Evolutionary conservation across 2,888 invertebrate genomes (phyloP).

Genomic region (Ormyrus pomaceus): DNA sequence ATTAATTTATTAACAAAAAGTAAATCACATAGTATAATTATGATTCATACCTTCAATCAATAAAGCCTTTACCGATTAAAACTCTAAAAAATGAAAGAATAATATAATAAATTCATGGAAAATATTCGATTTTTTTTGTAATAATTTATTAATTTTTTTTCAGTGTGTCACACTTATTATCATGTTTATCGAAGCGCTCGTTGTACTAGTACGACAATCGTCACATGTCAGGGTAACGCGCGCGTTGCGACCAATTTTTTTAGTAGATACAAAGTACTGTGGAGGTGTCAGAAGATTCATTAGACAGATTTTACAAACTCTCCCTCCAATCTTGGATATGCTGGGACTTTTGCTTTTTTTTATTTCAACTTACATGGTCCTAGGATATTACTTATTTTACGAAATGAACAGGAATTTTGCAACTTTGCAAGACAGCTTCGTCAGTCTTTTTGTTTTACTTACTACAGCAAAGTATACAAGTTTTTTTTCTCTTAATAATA

Average conservation of each 20-base stretch:
- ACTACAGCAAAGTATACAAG: slow-evolving; percentile 91
- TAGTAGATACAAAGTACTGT: slow-evolving; percentile 90
- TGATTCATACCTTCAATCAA: neutral
- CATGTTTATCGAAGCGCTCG: slow-evolving; percentile 89
- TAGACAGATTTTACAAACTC: slow-evolving; percentile 88
- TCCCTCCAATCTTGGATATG: slow-evolving; percentile 94
- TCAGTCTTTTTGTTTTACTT: slow-evolving; percentile 92
- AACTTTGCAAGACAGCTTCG: slow-evolving; percentile 88
- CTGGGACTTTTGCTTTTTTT: slow-evolving; percentile 89
- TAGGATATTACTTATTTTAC: slow-evolving; percentile 90
- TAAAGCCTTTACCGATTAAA: neutral
- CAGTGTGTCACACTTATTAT: slow-evolving; percentile 86
- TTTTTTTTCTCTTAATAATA: slow-evolving; percentile 23
- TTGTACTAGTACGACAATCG: slow-evolving; percentile 87
- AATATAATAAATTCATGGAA: neutral
- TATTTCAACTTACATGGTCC: slow-evolving; percentile 87
- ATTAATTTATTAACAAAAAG: too few species aligned
- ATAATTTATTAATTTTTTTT: neutral
- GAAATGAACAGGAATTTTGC: slow-evolving; percentile 87
- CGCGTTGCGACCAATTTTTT: slow-evolving; percentile 90
- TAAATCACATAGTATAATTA: neutral
- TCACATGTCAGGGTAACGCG: slow-evolving; percentile 92
- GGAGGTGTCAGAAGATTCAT: slow-evolving; percentile 87
- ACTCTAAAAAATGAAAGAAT: neutral
- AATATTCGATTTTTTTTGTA: neutral